phyloP scores from a whole-genome alignment of 2,113 vertebrate species.

The Calidris pugnax region DNA sequence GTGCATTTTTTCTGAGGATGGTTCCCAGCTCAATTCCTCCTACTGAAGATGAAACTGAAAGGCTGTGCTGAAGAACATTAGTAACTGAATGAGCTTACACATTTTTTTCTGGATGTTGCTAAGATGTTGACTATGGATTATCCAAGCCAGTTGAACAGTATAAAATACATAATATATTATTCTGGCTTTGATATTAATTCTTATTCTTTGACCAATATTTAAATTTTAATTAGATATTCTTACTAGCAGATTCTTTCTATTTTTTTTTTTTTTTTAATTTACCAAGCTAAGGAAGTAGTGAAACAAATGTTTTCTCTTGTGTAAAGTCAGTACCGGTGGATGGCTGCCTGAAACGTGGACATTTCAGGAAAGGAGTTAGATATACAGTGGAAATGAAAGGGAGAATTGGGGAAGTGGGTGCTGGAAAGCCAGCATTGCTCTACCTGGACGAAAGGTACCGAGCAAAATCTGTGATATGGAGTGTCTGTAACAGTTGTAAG shows the following conservation, averaged over 20 bases:
- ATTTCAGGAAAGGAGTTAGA: neutral
- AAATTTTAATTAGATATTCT: neutral
- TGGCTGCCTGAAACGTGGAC: accelerated
- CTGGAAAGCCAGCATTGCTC: neutral
- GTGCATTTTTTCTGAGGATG: accelerated
- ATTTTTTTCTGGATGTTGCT: neutral
- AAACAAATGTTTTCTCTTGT: neutral
- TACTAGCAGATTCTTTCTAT: neutral
- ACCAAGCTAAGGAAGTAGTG: neutral
- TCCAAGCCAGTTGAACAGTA: neutral
- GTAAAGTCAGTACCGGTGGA: neutral
- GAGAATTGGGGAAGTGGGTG: neutral
- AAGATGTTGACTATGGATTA: neutral
- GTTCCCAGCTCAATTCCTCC: neutral
- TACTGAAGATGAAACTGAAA: neutral
- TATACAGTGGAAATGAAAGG: neutral
- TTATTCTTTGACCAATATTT: neutral
- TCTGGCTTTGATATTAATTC: neutral
- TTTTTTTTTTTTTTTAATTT: neutral
- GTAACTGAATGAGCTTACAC: neutral
- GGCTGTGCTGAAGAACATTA: neutral
- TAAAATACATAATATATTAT: neutral
- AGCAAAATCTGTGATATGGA: neutral
- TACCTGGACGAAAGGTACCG: accelerated
- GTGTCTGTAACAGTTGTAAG: neutral